Evolutionary conservation across 2,797 vertebrate species (phyloP).

Genomic region (Gymnothorax reevesii): DNA sequence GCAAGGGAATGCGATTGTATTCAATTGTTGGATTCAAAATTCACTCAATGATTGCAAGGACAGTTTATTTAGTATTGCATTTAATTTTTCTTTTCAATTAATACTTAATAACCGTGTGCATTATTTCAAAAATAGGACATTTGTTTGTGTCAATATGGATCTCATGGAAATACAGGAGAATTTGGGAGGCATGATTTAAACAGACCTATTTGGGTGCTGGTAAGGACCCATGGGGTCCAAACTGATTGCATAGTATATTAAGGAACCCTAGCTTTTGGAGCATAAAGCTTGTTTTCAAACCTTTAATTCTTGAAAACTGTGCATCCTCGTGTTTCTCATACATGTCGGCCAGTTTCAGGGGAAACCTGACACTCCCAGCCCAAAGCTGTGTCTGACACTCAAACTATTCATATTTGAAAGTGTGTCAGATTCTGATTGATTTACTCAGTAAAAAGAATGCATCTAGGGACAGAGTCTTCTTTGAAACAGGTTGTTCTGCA

Average conservation of each 20-base stretch:
- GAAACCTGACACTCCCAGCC: constrained; percentile 30
- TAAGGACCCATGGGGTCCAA: neutral
- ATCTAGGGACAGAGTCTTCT: neutral
- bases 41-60: too few species aligned
- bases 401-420: constrained; percentile 6
- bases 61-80: neutral
- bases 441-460: constrained; percentile 49
- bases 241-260: neutral
- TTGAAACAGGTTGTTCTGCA: constrained; percentile 63
- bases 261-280: neutral
- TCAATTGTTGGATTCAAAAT: too few species aligned
- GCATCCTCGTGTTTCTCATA: neutral
- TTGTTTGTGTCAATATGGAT: too few species aligned
- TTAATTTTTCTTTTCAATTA: neutral
- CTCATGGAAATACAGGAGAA: too few species aligned
- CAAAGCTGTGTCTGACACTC: neutral
- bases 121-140: too few species aligned
- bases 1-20: too few species aligned
- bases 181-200: too few species aligned
- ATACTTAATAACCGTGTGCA: neutral
- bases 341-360: neutral
- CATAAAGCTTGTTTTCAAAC: neutral
- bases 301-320: neutral
- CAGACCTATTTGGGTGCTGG: too few species aligned
- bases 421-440: constrained; percentile 25